These are phyloP conservation scores for Neomonachus schauinslandi DNA, from an alignment of 2,113 vertebrate genomes.

Conservation along the genomic window DNA sequence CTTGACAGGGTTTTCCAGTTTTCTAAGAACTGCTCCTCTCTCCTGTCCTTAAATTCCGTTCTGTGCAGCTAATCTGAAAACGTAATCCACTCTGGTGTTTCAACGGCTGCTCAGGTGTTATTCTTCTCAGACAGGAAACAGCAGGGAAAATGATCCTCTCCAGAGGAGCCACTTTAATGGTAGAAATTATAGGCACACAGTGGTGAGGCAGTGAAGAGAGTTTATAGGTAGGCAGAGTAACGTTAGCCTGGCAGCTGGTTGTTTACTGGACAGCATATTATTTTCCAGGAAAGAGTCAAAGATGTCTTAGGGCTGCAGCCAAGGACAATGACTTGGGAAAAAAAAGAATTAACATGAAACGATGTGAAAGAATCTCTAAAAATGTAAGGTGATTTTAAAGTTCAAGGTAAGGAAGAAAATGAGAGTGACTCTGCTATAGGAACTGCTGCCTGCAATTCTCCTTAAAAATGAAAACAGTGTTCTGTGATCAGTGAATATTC, in stretches of 20 bases:
- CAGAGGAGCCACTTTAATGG: neutral
- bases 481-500: neutral
- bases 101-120: neutral
- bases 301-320: neutral
- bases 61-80: slow-evolving; percentile 4
- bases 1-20: neutral
- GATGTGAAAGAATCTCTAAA: neutral
- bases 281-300: neutral
- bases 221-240: neutral
- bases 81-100: neutral
- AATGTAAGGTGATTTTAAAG: neutral
- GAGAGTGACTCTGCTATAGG: neutral
- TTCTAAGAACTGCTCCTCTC: neutral
- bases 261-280: neutral
- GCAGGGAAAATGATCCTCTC: neutral
- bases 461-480: neutral
- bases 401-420: neutral
- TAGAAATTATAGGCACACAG: neutral
- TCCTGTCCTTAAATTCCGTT: neutral
- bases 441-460: neutral
- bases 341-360: neutral
- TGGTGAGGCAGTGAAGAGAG: neutral
- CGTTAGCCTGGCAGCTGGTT: neutral
- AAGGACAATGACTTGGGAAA: neutral
- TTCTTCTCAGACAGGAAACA: neutral